These are phyloP conservation scores for Chloroceryle amazona DNA, from an alignment of 2,797 vertebrate genomes.

Conservation along the genomic window DNA sequence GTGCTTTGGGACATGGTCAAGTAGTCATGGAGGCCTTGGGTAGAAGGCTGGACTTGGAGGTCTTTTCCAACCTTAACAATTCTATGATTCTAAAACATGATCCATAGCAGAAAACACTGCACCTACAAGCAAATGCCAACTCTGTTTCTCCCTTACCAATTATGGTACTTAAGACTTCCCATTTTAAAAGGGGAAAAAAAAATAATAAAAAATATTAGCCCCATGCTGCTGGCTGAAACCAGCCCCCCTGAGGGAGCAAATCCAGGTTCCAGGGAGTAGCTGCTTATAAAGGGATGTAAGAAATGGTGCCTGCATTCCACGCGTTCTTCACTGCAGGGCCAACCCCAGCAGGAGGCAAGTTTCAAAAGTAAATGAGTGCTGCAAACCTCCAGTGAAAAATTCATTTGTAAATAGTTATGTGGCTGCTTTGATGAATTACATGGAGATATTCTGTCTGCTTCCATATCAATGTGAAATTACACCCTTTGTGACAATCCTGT, in stretches of 20 bases:
- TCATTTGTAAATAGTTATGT: not conserved
- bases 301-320: not conserved
- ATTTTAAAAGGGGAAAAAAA: not conserved
- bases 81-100: not conserved
- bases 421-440: not conserved
- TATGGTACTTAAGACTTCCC: not conserved
- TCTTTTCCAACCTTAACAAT: too few species aligned
- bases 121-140: not conserved
- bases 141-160: not conserved
- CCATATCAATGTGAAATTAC: not conserved
- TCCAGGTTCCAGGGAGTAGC: not conserved
- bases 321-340: not conserved
- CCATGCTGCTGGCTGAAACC: not conserved
- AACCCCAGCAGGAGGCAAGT: not conserved
- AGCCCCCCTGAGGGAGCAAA: not conserved
- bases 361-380: constrained; percentile 1
- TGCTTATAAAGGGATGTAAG: accelerated
- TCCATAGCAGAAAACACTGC: not conserved
- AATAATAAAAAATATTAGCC: not conserved
- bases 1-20: too few species aligned
- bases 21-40: too few species aligned
- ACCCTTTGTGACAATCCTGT: not conserved
- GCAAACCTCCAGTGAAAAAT: not conserved
- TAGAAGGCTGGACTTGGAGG: too few species aligned
- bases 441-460: not conserved